A percentile compares a stretch with the other conserved stretches of the same genome.
These are phyloP conservation scores for Meiosimyza platycephala DNA, from an alignment of 2,888 invertebrate species.

Conservation along the genomic window DNA sequence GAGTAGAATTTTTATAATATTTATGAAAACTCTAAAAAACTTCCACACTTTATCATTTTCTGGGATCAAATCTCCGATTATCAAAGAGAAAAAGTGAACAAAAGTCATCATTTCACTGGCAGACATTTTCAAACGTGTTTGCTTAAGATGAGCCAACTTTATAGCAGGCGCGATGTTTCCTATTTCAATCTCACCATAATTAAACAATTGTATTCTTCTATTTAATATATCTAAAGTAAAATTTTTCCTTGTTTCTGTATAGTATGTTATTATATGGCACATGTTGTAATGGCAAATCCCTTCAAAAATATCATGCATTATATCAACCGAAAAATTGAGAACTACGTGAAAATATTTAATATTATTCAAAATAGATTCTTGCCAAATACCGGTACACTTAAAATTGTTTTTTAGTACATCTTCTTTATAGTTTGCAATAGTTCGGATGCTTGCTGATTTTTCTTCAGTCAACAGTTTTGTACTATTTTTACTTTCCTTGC, in stretches of 20 bases:
- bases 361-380: too few species aligned
- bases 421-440: too few species aligned
- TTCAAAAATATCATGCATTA: conserved; percentile 2
- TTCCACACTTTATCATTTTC: conserved; percentile 50
- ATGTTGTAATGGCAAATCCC: neutral
- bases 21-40: conserved; percentile 46
- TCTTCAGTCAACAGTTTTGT: too few species aligned
- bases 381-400: too few species aligned
- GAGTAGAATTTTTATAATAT: conserved; percentile 47
- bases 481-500: too few species aligned
- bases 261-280: neutral
- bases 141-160: conserved; percentile 32
- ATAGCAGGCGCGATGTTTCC: conserved; percentile 45
- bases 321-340: neutral
- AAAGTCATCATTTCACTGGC: conserved; percentile 52
- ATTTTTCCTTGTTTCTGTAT: neutral
- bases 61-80: conserved; percentile 51
- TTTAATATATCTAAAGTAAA: neutral
- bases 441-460: too few species aligned
- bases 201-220: conserved; percentile 41
- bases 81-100: conserved; percentile 46
- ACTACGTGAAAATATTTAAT: too few species aligned
- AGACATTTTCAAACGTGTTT: conserved; percentile 43
- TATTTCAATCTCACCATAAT: conserved; percentile 48
- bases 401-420: too few species aligned